Percentiles rank a stretch among this genome's conserved stretches.
phyloP scores from a whole-genome alignment of 30 jellyfish, hydroid and myxozoan genomes.

The Chironex yamaguchii region DNA sequence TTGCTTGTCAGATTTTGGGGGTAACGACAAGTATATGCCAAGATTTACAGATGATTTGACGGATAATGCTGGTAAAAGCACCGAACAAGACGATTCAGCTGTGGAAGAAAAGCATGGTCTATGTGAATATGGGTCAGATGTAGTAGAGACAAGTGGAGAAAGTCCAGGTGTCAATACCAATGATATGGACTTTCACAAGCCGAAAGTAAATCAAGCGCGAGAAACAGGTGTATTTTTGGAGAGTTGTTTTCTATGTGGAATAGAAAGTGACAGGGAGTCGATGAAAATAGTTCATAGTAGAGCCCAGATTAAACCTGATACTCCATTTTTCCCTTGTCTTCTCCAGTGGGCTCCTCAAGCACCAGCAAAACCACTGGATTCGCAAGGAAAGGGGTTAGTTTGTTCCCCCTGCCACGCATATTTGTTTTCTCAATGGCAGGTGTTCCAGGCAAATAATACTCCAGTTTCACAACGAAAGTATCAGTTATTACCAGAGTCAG shows the following conservation, averaged over 20 bases:
- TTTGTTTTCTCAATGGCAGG: conserved; percentile 53
- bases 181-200: not conserved
- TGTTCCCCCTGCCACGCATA: conserved; percentile 33
- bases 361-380: conserved; percentile 5
- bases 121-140: not conserved
- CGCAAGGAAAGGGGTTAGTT: conserved; percentile 59
- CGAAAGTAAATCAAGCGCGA: not conserved
- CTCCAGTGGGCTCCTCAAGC: not conserved
- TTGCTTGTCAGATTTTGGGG: not conserved
- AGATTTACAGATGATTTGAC: not conserved
- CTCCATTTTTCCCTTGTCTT: conserved; percentile 76
- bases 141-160: not conserved
- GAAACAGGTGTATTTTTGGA: not conserved
- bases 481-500: not conserved
- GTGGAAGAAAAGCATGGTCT: not conserved
- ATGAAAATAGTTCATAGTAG: conserved; percentile 46
- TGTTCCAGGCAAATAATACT: not conserved
- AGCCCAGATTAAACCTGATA: conserved; percentile 75
- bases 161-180: not conserved
- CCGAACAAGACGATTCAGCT: not conserved
- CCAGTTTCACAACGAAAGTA: conserved; percentile 49
- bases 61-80: not conserved
- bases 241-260: conserved; percentile 53
- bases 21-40: not conserved
- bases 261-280: not conserved